phyloP scores from a whole-genome alignment of 2,888 invertebrate species.

The Psylliodes chrysocephalus region DNA sequence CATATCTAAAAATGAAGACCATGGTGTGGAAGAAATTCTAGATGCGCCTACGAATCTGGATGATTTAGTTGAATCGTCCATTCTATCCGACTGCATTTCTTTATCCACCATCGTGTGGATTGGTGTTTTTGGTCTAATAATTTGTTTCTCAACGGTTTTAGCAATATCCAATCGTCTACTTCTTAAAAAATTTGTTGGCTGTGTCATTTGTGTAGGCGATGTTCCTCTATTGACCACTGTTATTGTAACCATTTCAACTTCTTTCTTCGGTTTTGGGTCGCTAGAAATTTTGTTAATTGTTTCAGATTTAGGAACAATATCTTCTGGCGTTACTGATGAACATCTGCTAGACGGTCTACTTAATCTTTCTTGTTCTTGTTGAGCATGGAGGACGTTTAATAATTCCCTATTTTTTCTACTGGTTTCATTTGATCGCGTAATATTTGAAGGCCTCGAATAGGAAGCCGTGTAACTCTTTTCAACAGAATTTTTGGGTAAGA shows the following conservation, averaged over 20 bases:
- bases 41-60: conserved; percentile 74
- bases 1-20: conserved; percentile 71
- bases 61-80: conserved; percentile 75
- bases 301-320: conserved; percentile 35
- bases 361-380: conserved; percentile 56
- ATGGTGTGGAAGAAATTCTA: conserved; percentile 68
- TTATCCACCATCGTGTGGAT: conserved; percentile 72
- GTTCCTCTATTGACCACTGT: conserved; percentile 79
- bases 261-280: conserved; percentile 43
- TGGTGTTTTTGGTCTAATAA: conserved; percentile 69
- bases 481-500: conserved; percentile 62
- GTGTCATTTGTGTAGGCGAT: conserved; percentile 78
- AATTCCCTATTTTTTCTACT: conserved; percentile 62
- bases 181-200: conserved; percentile 68
- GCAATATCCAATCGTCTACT: conserved; percentile 78
- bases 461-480: conserved; percentile 62
- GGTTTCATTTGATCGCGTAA: conserved; percentile 57
- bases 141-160: conserved; percentile 76
- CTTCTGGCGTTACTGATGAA: conserved; percentile 57
- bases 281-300: neutral
- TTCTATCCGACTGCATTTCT: conserved; percentile 78
- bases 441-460: conserved; percentile 57
- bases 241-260: conserved; percentile 65
- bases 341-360: conserved; percentile 58
- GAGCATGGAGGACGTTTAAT: conserved; percentile 58